These are phyloP conservation scores for Hypolimnas misippus DNA, from an alignment of 2,888 invertebrate genomes.

Conservation along the genomic window DNA sequence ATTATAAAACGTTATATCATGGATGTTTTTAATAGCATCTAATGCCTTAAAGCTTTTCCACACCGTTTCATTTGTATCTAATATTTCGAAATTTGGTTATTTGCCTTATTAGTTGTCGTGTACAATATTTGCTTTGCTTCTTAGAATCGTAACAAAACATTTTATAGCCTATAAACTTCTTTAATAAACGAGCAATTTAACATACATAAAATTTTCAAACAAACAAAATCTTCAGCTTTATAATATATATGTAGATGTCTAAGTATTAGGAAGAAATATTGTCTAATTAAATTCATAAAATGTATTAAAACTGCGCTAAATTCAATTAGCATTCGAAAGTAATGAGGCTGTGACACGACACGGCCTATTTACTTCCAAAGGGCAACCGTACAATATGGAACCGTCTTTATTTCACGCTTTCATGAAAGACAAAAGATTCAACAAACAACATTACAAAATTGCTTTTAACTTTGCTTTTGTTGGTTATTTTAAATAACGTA, in stretches of 20 bases:
- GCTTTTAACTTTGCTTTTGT: background rate
- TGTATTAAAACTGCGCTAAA: slow-evolving; percentile 4
- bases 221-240: too few relatives aligned
- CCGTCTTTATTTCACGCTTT: slow-evolving; percentile 13
- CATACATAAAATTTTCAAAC: too few relatives aligned
- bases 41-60: too few relatives aligned
- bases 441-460: slow-evolving; percentile 2
- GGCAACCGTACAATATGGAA: slow-evolving; percentile 5
- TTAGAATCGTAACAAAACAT: too few relatives aligned
- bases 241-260: background rate
- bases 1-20: too few relatives aligned
- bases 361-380: slow-evolving; percentile 10
- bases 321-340: slow-evolving; percentile 12
- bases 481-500: background rate
- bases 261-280: background rate
- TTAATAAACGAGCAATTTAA: too few relatives aligned
- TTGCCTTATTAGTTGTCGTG: too few relatives aligned
- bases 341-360: slow-evolving; percentile 3
- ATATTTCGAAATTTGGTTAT: too few relatives aligned
- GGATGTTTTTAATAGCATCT: too few relatives aligned
- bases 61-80: too few relatives aligned
- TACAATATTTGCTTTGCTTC: too few relatives aligned
- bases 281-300: background rate
- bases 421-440: slow-evolving; percentile 5
- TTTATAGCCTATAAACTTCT: too few relatives aligned